Conservation (phyloP, 2,888 invertebrate species). For the Athalia rosae region DNA sequence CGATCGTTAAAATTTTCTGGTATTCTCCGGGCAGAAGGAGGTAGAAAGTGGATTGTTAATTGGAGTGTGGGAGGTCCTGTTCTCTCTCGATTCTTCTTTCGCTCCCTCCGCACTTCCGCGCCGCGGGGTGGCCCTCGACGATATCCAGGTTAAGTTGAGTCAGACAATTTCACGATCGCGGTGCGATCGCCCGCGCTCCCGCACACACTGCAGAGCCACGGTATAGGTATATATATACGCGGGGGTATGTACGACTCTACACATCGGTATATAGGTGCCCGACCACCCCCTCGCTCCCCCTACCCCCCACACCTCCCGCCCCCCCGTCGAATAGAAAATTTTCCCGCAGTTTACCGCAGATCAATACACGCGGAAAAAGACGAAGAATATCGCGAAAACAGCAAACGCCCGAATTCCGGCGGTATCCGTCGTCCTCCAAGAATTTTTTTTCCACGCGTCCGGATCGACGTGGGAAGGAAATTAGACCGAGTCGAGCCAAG, state of each 20-base stretch:
- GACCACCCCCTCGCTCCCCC: no score
- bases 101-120: conserved; percentile 14
- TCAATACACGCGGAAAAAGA: not conserved
- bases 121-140: not conserved
- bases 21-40: conserved; percentile 37
- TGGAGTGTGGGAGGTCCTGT: conserved; percentile 39
- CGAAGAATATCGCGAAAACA: not conserved
- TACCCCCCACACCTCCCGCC: not conserved
- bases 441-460: no score
- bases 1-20: conserved; percentile 41
- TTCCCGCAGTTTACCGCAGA: not conserved
- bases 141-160: conserved; percentile 34
- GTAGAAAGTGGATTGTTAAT: conserved; percentile 44
- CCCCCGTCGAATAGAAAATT: not conserved
- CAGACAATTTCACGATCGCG: conserved; percentile 20
- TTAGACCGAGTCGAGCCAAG: no score
- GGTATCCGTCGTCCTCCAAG: no score
- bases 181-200: conserved; percentile 15
- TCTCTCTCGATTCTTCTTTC: conserved; percentile 18
- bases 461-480: no score
- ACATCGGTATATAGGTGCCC: no score
- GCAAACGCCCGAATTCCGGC: no score
- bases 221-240: no score
- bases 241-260: no score
- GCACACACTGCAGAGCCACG: not conserved